Base-by-base conservation (phyloP, 2,797 vertebrate genomes). In the Ctenopoma multispine region DNA sequence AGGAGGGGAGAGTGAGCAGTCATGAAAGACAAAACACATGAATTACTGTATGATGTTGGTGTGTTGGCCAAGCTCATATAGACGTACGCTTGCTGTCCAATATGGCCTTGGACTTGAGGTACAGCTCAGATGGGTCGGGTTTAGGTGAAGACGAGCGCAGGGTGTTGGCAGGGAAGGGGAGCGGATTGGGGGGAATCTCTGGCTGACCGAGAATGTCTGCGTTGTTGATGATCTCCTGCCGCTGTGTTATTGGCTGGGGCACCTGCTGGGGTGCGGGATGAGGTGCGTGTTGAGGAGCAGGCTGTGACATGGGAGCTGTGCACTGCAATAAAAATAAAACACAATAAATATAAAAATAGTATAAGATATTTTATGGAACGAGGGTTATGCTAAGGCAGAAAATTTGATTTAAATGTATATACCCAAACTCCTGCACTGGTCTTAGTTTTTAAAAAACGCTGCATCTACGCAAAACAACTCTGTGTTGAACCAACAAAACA, bases 81-180 rank as follows among this genome's bases (percentile, higher is more conserved):
- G n/a, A n/a, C 98, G 96, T 73, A 99, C 98, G 97, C 88, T 97
- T 98, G 92, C 96, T 97, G 88, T 99, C 97, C 68, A 96, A 89
- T 17, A 99, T 87, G 31, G 95, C 96, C 90, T 93, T 97, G 66
- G 98, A 99, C 64, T 97, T 98, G 92, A 98, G 91, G 94, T 99
- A 99, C 79, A 99, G 96, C 84, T 98, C 97, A 0, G 97, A 97
- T 1, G 97, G 96, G 84, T 99, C 98, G 11, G 95, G 92, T 83
- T 97, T 99, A 20, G 97, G 97, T 10, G 97, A 99, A 61, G 91
- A 92, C 1, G 97, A 93, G 54, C 92, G 91, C 49, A 95, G 76
- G 56, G 94, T 88, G 81, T 87, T 92, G 67, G 94, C 87, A 0
- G 96, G 93, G 61, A 96, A 95, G 4, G 96, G 94, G 80, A 97